Evolutionary conservation across 2,113 vertebrate genomes (phyloP), one percentile per base, ranked within the genome.

Genomic region (Bombycilla garrulus): DNA sequence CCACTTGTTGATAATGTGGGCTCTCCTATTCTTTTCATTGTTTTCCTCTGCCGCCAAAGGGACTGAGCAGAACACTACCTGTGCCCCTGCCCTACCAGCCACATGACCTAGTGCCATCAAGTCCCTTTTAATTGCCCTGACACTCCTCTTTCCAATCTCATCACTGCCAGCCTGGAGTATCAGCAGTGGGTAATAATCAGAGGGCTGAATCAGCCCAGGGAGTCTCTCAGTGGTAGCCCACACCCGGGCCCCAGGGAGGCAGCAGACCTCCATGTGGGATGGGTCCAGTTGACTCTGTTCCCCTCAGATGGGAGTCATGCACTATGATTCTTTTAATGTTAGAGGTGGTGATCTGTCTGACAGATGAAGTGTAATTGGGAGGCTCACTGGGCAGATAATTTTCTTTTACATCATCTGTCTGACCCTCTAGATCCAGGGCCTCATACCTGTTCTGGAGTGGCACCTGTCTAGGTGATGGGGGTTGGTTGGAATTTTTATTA

Each of bases 211-310:
- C 28, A 48, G 44, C 22, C 45, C 57, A 20, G 22, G n/a, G 1
- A 25, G 6, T 48, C 28, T 48, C 44, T 38, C n/a, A 19, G 57
- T 20, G 1, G 24, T 38, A 14, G 24, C n/a, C n/a, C 1, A 0
- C 31, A 38, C 12, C 56, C 0, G 0, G 9, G 56, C 16, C 20
- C 44, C 73, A 60, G 73, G 26, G 12, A 48, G 56, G 20, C 21
- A 60, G 11, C 26, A 40, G 8, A 31, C 5, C 1, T 31, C 21
- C 7, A 44, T 60, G 56, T 48, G 57, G 16, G 16, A 2, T 61
- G 35, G 22, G 9, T 38, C 44, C 1, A 0, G 26, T 36, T 0
- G 0, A 11, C 44, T 76, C 26, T 36, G 72, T 36, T 23, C 26
- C 21, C 15, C 22, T 38, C 44, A 15, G 44, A 24, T 38, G 26